Evolutionary conservation across 92 coral and sea anemone genomes (phyloP).

Genomic region (Siderastrea siderea): DNA sequence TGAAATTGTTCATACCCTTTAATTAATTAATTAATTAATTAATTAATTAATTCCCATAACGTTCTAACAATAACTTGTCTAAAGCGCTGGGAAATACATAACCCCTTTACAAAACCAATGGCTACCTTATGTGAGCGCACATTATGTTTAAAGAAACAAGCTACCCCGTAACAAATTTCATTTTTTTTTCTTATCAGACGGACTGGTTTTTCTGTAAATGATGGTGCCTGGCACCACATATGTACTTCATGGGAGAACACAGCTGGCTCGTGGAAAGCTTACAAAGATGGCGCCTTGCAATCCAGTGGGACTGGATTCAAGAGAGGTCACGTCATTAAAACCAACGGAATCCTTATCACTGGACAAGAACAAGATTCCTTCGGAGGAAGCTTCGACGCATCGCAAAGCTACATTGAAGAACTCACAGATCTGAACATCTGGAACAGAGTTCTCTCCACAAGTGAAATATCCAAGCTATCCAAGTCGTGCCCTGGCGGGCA

Average conservation of each 20-base stretch:
- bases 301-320: constrained; percentile 21
- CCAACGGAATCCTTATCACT: constrained; percentile 15
- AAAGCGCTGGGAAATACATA: too few relatives aligned
- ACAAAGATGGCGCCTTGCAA: constrained; percentile 36
- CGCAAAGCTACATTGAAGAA: constrained; percentile 21
- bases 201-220: constrained; percentile 16
- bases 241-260: constrained; percentile 46
- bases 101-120: too few relatives aligned
- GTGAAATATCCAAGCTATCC: not conserved
- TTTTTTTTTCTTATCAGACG: not conserved
- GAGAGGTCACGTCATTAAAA: constrained; percentile 20
- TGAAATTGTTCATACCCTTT: too few relatives aligned
- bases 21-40: too few relatives aligned
- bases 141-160: too few relatives aligned
- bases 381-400: constrained; percentile 5
- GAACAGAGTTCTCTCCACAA: constrained; percentile 18
- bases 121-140: too few relatives aligned
- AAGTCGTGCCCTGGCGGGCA: constrained; percentile 12
- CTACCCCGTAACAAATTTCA: too few relatives aligned
- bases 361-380: constrained; percentile 42
- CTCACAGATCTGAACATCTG: constrained; percentile 40
- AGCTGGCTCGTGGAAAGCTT: constrained; percentile 33
- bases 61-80: too few relatives aligned
- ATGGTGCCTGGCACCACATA: constrained; percentile 49
- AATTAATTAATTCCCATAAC: too few relatives aligned